phyloP scores from a whole-genome alignment of 2,888 invertebrate genomes.

The Cataglyphis livida region DNA sequence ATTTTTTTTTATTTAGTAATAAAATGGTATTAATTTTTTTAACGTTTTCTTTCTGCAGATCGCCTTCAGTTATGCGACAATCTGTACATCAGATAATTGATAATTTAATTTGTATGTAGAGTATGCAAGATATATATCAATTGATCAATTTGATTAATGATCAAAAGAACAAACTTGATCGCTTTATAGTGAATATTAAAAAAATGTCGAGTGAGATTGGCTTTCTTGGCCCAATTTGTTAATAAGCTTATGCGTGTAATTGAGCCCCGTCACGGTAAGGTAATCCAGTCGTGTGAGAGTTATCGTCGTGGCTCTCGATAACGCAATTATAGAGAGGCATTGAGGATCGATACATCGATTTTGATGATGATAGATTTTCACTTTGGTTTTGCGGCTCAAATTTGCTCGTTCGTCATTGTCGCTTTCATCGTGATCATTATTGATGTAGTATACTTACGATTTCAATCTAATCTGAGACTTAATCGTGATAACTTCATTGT shows the following conservation, averaged over 20 bases:
- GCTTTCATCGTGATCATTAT: conserved; percentile 50
- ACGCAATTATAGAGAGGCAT: conserved; percentile 37
- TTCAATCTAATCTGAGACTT: conserved; percentile 32
- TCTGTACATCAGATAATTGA: neutral
- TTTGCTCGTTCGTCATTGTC: conserved; percentile 19
- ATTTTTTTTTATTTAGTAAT: conserved; percentile 2
- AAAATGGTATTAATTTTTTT: neutral
- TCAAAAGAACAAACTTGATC: conserved; percentile 15
- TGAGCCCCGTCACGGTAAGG: conserved; percentile 51
- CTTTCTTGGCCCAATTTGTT: conserved; percentile 56
- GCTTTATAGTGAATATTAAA: conserved; percentile 13
- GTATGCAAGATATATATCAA: neutral
- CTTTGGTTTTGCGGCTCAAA: conserved; percentile 47
- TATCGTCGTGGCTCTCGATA: conserved; percentile 67
- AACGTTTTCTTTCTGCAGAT: neutral
- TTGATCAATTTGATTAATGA: conserved; percentile 20
- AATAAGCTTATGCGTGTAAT: conserved; percentile 58
- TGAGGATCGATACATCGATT: conserved; percentile 42
- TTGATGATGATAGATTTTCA: conserved; percentile 60
- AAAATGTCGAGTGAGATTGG: conserved; percentile 58
- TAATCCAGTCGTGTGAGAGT: conserved; percentile 67
- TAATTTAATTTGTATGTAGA: conserved; percentile 7
- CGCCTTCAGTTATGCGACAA: neutral
- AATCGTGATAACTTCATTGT: neutral
- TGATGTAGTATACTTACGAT: conserved; percentile 23